Evolutionary conservation across 64 coral and sea anemone genomes (phyloP).

Genomic region (Montipora capricornis): DNA sequence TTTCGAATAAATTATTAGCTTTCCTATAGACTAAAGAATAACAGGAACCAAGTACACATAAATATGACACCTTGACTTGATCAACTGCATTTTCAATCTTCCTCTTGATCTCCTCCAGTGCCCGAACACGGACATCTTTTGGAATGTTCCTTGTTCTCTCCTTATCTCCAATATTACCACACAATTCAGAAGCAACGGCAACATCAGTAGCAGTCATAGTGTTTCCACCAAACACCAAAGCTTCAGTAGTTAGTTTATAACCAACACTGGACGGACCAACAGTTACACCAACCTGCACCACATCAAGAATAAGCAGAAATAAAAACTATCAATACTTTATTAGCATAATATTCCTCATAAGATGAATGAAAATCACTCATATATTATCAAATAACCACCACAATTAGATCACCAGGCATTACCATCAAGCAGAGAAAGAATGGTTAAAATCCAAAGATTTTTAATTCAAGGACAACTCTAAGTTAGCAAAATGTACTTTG

Average conservation of each 20-base stretch:
- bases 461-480: too few relatives aligned
- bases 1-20: too few relatives aligned
- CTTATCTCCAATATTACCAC: constrained; percentile 78
- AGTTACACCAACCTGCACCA: constrained; percentile 22
- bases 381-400: neutral
- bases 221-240: constrained; percentile 86
- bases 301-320: neutral
- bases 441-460: too few relatives aligned
- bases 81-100: constrained; percentile 84
- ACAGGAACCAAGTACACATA: neutral
- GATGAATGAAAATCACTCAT: too few relatives aligned
- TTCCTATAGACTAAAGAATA: neutral
- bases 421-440: too few relatives aligned
- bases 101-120: constrained; percentile 58
- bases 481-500: too few relatives aligned
- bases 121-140: constrained; percentile 24
- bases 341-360: too few relatives aligned
- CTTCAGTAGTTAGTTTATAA: constrained; percentile 69
- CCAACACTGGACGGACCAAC: constrained; percentile 95
- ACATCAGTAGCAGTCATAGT: constrained; percentile 80
- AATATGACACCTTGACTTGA: constrained; percentile 85
- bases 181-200: constrained; percentile 84
- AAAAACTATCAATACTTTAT: neutral
- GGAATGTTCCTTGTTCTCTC: constrained; percentile 53
- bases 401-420: neutral